phyloP scores from a whole-genome alignment of 2,888 invertebrate genomes.

The Caenorhabditis uteleia region DNA sequence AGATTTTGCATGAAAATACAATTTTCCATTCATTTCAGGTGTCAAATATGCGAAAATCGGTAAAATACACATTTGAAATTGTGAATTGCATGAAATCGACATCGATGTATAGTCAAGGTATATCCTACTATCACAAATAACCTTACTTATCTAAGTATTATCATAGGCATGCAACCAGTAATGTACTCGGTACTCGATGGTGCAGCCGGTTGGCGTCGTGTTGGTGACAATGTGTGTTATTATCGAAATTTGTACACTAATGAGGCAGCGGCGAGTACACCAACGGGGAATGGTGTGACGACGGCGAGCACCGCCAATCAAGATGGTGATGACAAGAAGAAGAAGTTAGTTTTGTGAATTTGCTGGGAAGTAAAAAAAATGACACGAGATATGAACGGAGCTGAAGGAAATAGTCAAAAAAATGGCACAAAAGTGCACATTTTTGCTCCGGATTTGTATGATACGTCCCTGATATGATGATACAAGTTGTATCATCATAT shows the following conservation, averaged over 20 bases:
- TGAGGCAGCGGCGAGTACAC: conserved; percentile 2
- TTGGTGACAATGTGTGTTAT: conserved; percentile 82
- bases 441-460: no score
- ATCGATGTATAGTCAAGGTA: conserved; percentile 85
- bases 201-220: conserved; percentile 77
- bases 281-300: background rate
- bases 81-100: conserved; percentile 86
- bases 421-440: no score
- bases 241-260: conserved; percentile 77
- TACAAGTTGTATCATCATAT: no score
- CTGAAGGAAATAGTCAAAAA: no score
- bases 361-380: no score
- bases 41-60: conserved; percentile 78
- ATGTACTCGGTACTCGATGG: conserved; percentile 83
- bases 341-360: conserved; percentile 26
- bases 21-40: no score
- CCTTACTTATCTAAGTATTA: conserved; percentile 63
- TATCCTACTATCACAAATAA: no score
- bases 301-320: background rate
- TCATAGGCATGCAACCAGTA: conserved; percentile 88
- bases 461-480: no score
- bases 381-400: no score
- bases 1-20: no score
- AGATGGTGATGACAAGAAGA: conserved; percentile 41
- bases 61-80: conserved; percentile 83